These are phyloP conservation scores for Smutsia temminckii DNA, from an alignment of 2,797 vertebrate genomes.

Conservation along the genomic window DNA sequence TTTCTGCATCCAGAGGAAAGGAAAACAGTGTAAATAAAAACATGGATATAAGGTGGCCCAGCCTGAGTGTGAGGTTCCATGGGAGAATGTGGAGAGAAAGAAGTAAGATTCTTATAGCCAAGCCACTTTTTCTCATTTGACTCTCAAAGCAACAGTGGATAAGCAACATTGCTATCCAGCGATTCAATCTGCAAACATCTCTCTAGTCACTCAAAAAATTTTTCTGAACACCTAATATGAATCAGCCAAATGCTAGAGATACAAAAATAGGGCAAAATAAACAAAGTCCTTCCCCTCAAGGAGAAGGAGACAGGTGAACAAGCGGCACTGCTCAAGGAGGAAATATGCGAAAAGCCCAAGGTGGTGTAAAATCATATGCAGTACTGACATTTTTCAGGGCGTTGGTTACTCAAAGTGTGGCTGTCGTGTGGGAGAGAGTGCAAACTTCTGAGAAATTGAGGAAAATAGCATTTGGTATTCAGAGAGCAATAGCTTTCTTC, in stretches of 20 bases:
- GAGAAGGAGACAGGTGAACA: background rate
- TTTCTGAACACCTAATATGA: background rate
- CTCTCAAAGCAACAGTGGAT: background rate
- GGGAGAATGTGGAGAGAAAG: background rate
- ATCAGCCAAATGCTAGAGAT: background rate
- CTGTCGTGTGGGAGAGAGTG: conserved; percentile 22
- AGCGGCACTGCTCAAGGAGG: background rate
- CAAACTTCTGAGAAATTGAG: conserved; percentile 1
- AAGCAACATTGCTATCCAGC: background rate
- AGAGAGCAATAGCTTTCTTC: background rate
- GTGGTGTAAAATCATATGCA: background rate
- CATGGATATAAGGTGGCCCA: background rate
- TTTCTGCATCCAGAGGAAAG: background rate
- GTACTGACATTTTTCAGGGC: conserved; percentile 34
- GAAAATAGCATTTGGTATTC: conserved; percentile 22
- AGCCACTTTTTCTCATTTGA: background rate
- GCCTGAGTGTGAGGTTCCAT: background rate
- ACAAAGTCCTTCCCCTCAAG: background rate
- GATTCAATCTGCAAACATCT: background rate
- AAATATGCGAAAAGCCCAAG: background rate
- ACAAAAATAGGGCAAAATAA: background rate
- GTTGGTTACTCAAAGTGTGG: background rate
- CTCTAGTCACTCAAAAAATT: conserved; percentile 8
- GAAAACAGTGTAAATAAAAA: background rate
- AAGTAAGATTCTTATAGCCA: background rate